Conservation (phyloP, 1,140 invertebrate genomes). For the Harpegnathos saltator region DNA sequence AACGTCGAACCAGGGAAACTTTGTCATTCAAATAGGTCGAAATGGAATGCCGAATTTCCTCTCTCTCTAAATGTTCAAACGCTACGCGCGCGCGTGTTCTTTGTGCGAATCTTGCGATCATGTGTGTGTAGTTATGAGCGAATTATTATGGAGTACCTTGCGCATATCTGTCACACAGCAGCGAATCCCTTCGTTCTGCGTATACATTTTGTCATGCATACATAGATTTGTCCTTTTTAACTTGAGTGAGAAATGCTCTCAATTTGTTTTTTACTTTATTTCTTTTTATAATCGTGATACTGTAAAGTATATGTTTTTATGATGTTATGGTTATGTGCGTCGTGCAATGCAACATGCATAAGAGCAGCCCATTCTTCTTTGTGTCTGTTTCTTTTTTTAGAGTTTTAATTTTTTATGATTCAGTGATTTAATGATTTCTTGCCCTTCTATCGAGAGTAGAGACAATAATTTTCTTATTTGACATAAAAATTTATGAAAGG, state of each 20-base stretch:
- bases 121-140: conserved; percentile 30
- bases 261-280: neutral
- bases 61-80: neutral
- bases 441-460: neutral
- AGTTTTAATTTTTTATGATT: neutral
- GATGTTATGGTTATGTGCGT: conserved; percentile 39
- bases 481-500: conserved; percentile 15
- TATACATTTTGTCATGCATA: conserved; percentile 43
- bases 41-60: neutral
- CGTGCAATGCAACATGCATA: neutral
- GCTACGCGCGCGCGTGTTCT: neutral
- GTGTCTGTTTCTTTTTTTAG: neutral
- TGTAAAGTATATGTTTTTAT: conserved; percentile 49
- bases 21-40: conserved; percentile 1
- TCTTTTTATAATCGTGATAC: conserved; percentile 55
- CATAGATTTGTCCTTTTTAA: conserved; percentile 12
- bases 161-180: conserved; percentile 33
- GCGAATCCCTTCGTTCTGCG: neutral
- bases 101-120: conserved; percentile 32
- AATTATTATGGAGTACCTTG: conserved; percentile 33
- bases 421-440: neutral
- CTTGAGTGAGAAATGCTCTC: conserved; percentile 36
- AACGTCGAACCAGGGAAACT: conserved; percentile 7
- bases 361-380: conserved; percentile 23
- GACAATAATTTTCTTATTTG: conserved; percentile 3